Evolutionary conservation across 2,113 vertebrate species (phyloP).

Genomic region (Pristiophorus japonicus): DNA sequence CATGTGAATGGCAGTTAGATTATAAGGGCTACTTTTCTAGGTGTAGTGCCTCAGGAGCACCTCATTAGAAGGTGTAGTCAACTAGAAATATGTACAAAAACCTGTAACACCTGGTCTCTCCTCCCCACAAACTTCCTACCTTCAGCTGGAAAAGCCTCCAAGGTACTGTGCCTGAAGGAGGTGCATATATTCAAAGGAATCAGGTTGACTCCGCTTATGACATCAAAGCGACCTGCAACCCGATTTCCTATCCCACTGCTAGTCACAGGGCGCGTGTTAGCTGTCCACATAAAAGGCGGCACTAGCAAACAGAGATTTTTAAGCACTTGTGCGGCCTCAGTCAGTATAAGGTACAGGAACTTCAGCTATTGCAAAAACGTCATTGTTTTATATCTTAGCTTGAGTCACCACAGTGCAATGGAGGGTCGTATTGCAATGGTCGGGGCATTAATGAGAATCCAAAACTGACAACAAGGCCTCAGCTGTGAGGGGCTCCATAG

Average conservation of each 20-base stretch:
- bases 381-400: background rate
- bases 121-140: background rate
- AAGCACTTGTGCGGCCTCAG: background rate
- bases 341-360: background rate
- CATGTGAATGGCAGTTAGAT: too few species aligned
- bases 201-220: background rate
- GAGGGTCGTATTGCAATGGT: background rate
- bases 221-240: background rate
- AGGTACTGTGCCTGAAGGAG: background rate
- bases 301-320: background rate
- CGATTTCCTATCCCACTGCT: background rate
- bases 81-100: background rate
- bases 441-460: background rate
- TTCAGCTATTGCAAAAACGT: background rate
- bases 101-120: background rate
- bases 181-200: background rate
- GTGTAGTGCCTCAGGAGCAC: background rate
- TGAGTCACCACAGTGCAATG: background rate
- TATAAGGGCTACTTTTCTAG: too few species aligned
- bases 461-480: background rate
- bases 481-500: background rate
- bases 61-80: background rate
- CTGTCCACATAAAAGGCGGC: background rate
- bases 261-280: background rate
- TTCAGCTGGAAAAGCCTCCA: background rate